Evolutionary conservation across 2,888 invertebrate genomes (phyloP).

Genomic region (Coenonympha arcania): DNA sequence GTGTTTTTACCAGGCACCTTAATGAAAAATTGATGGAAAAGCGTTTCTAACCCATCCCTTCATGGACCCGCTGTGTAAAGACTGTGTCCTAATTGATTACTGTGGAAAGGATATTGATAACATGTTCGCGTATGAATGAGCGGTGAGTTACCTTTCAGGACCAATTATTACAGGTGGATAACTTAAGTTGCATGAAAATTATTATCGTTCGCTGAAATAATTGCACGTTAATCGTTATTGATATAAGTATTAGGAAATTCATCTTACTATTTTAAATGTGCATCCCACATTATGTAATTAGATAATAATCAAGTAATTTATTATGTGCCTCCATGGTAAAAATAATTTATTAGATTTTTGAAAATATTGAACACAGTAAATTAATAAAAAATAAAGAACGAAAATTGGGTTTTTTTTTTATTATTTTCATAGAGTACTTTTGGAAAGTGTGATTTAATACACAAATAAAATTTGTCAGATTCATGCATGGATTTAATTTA

Average conservation of each 20-base stretch:
- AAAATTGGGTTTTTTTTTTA: no score
- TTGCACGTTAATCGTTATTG: background rate
- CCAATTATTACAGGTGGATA: slow-evolving; percentile 54
- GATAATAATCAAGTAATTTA: no score
- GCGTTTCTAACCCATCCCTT: slow-evolving; percentile 41
- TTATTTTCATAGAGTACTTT: no score
- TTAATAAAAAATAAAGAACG: no score
- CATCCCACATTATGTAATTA: background rate
- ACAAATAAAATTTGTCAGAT: no score
- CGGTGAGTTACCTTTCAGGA: slow-evolving; percentile 50
- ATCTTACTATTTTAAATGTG: background rate
- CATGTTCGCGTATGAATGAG: slow-evolving; percentile 37
- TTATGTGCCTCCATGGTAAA: no score
- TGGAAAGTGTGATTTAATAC: no score
- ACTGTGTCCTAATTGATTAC: slow-evolving; percentile 44
- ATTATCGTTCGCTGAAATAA: background rate
- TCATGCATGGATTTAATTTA: no score
- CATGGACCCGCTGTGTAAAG: slow-evolving; percentile 30
- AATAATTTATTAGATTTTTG: no score
- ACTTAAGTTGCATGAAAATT: slow-evolving; percentile 6
- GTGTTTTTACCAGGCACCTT: slow-evolving; percentile 56
- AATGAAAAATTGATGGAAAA: slow-evolving; percentile 61
- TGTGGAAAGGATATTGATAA: slow-evolving; percentile 45
- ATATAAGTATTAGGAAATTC: background rate
- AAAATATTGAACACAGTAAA: no score